Conservation (phyloP, 2,888 invertebrate species). For the Phortica okadai region DNA sequence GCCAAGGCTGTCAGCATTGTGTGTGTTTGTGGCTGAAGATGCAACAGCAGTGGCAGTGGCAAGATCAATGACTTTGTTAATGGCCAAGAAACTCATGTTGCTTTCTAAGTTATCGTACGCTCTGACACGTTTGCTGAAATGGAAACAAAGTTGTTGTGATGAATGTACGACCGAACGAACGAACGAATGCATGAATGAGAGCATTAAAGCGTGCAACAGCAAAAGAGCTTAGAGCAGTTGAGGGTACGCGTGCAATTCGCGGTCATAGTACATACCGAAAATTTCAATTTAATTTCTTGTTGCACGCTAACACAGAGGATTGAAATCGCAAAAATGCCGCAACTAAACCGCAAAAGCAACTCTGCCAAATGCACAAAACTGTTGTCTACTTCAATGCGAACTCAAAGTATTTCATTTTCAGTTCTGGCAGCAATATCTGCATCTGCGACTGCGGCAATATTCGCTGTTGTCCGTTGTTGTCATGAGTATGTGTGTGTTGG, state of each 20-base stretch:
- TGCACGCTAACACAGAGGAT: not conserved
- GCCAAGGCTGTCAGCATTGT: not conserved
- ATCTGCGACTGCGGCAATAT: not conserved
- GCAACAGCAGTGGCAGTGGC: not conserved
- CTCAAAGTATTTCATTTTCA: not conserved
- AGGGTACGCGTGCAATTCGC: too few relatives aligned
- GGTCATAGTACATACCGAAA: not conserved
- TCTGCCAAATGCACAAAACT: conserved; percentile 17
- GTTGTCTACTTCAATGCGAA: not conserved
- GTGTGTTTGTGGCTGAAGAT: not conserved
- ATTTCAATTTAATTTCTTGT: conserved; percentile 22
- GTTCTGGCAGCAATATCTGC: not conserved
- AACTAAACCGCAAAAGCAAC: conserved; percentile 21
- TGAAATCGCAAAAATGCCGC: conserved; percentile 24
- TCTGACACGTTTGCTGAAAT: not conserved
- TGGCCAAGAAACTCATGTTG: conserved; percentile 18
- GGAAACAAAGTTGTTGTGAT: not conserved
- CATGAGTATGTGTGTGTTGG: conserved; percentile 1
- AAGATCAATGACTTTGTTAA: conserved; percentile 34
- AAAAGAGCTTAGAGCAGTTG: too few relatives aligned
- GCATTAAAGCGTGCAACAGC: conserved; percentile 7
- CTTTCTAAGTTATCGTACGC: not conserved
- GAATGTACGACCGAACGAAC: not conserved
- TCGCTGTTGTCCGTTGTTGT: not conserved
- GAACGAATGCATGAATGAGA: not conserved